Percentiles rank a stretch among this genome's conserved stretches.
Evolutionary conservation across 2,888 invertebrate genomes (phyloP).

Genomic region (Papilio demoleus): DNA sequence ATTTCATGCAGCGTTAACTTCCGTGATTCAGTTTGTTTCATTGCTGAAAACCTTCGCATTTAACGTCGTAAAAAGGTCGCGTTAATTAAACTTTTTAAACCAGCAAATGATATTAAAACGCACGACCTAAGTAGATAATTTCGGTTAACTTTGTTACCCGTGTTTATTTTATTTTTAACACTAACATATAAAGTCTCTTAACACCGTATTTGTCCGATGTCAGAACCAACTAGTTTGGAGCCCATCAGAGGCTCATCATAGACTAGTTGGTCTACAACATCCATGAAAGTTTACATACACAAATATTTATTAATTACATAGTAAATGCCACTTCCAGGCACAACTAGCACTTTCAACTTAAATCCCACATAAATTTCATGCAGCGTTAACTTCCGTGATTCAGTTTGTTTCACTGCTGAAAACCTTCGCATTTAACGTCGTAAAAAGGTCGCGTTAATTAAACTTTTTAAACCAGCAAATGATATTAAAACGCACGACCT

Average conservation of each 20-base stretch:
- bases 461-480: slow-evolving; percentile 14
- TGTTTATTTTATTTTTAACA: no score
- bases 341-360: slow-evolving; percentile 6
- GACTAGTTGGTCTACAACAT: no score
- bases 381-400: slow-evolving; percentile 15
- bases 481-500: background rate
- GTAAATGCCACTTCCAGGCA: background rate
- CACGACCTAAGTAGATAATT: background rate
- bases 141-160: background rate
- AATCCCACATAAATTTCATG: slow-evolving; percentile 17
- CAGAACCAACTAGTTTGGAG: no score
- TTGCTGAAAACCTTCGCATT: slow-evolving; percentile 4
- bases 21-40: slow-evolving; percentile 3
- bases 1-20: slow-evolving; percentile 20
- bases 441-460: slow-evolving; percentile 17
- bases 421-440: slow-evolving; percentile 12
- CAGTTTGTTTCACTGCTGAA: background rate
- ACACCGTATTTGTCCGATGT: no score
- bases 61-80: slow-evolving; percentile 17
- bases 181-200: no score
- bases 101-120: slow-evolving; percentile 14
- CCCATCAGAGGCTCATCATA: no score
- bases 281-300: no score
- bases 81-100: slow-evolving; percentile 9
- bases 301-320: no score